Percentiles rank a stretch among this genome's conserved stretches.
phyloP scores from a whole-genome alignment of 2,113 vertebrate species.

The Phaethornis superciliosus region DNA sequence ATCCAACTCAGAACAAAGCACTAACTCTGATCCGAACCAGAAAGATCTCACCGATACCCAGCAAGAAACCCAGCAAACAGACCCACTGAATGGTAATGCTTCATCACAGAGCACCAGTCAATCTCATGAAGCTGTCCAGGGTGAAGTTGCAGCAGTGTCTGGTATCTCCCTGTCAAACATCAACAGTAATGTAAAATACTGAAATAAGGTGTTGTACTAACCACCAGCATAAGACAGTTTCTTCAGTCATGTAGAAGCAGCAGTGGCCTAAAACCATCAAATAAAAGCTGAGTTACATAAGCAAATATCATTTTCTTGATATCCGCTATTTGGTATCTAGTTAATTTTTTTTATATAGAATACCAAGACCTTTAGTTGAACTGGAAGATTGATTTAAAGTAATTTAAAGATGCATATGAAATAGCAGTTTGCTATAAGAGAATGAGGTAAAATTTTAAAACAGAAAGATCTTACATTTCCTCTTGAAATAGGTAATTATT shows the following conservation, averaged over 20 bases:
- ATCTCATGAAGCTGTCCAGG: neutral
- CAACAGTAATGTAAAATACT: neutral
- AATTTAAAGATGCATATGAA: neutral
- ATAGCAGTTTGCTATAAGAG: neutral
- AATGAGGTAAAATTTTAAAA: neutral
- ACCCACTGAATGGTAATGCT: conserved; percentile 30
- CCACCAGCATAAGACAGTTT: neutral
- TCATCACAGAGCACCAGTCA: conserved; percentile 24
- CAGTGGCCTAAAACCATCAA: neutral
- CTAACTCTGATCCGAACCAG: conserved; percentile 32
- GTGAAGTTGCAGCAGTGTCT: conserved; percentile 4
- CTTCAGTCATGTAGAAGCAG: neutral
- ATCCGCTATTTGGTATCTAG: neutral
- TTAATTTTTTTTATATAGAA: neutral
- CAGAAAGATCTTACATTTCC: neutral
- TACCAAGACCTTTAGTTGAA: neutral
- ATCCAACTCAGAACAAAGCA: conserved; percentile 14
- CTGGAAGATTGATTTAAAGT: neutral
- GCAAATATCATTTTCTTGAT: neutral
- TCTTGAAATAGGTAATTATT: neutral
- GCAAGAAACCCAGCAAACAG: conserved; percentile 38
- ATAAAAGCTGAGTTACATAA: neutral
- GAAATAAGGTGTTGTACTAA: neutral
- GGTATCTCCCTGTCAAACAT: conserved; percentile 11
- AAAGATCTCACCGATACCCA: conserved; percentile 19